These are phyloP conservation scores for Tapirus indicus DNA, from an alignment of 2,797 vertebrate genomes.

Conservation along the genomic window DNA sequence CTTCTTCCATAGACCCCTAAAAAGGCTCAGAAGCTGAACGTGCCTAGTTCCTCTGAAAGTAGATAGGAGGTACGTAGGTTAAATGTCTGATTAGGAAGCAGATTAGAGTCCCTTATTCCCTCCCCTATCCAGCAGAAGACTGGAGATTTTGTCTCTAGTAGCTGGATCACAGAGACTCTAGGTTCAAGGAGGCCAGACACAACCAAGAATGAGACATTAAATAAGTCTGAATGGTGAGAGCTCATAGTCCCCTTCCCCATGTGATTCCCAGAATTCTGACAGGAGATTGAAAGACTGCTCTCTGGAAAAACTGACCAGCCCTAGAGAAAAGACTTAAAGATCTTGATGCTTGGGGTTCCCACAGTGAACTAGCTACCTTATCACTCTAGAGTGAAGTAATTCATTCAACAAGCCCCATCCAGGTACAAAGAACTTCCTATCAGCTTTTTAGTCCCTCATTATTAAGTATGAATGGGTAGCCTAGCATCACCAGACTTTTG, in stretches of 20 bases:
- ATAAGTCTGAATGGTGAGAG: not conserved
- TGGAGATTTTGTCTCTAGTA: not conserved
- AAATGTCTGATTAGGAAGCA: not conserved
- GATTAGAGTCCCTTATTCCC: not conserved
- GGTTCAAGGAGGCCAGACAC: not conserved
- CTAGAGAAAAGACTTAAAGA: not conserved
- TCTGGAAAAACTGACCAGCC: not conserved
- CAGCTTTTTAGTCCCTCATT: too few species aligned
- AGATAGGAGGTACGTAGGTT: not conserved
- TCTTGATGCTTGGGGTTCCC: not conserved
- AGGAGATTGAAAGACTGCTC: not conserved
- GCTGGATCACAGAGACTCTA: not conserved
- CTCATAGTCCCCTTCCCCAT: not conserved
- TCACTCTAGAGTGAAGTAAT: too few species aligned
- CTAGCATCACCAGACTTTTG: not conserved
- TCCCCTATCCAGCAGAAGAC: not conserved
- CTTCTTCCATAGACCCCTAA: not conserved
- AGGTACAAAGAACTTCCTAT: too few species aligned
- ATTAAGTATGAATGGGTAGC: not conserved
- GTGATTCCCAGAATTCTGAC: not conserved
- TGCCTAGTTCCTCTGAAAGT: not conserved
- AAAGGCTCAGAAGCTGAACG: not conserved
- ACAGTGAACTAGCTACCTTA: too few species aligned
- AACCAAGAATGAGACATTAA: not conserved
- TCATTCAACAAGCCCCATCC: too few species aligned